Conservation (phyloP, 2,888 invertebrate genomes). For the Pogonocherus hispidulus region DNA sequence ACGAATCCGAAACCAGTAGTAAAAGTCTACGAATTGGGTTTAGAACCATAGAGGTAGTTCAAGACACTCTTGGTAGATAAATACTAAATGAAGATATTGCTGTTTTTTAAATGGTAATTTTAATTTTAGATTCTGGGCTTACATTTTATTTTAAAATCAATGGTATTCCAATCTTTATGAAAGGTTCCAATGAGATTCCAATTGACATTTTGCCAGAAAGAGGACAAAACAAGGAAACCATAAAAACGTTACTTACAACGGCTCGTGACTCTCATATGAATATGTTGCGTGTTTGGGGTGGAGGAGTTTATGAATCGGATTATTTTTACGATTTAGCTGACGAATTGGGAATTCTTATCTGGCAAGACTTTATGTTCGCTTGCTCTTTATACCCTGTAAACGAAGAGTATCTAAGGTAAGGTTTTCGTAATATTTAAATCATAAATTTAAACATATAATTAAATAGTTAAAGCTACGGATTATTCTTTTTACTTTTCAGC, state of each 20-base stretch:
- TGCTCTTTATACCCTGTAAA: slow-evolving; percentile 93
- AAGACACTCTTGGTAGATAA: slow-evolving; percentile 73
- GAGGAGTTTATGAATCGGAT: slow-evolving; percentile 95
- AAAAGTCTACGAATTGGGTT: slow-evolving; percentile 85
- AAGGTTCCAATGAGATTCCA: slow-evolving; percentile 96
- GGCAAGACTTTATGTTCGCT: slow-evolving; percentile 99
- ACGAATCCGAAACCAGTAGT: slow-evolving; percentile 56
- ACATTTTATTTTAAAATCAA: slow-evolving; percentile 93
- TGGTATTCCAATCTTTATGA: slow-evolving; percentile 89
- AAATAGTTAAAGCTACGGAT: no score
- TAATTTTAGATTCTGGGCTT: slow-evolving; percentile 70
- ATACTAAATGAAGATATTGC: slow-evolving; percentile 9
- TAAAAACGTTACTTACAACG: slow-evolving; percentile 77
- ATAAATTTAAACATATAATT: no score
- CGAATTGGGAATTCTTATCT: slow-evolving; percentile 90
- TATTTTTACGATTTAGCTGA: slow-evolving; percentile 91
- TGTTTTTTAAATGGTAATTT: slow-evolving; percentile 14
- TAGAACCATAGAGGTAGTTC: slow-evolving; percentile 85
- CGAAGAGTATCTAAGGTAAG: slow-evolving; percentile 77
- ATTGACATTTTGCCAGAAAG: slow-evolving; percentile 86
- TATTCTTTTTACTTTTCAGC: slow-evolving; percentile 63
- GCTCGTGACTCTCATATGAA: slow-evolving; percentile 88
- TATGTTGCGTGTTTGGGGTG: slow-evolving; percentile 98
- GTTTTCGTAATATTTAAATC: neutral
- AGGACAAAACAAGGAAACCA: slow-evolving; percentile 72